A percentile compares a stretch with the other conserved stretches of the same genome.
Evolutionary conservation across 2,888 invertebrate genomes (phyloP).

Genomic region (Altica lythri): DNA sequence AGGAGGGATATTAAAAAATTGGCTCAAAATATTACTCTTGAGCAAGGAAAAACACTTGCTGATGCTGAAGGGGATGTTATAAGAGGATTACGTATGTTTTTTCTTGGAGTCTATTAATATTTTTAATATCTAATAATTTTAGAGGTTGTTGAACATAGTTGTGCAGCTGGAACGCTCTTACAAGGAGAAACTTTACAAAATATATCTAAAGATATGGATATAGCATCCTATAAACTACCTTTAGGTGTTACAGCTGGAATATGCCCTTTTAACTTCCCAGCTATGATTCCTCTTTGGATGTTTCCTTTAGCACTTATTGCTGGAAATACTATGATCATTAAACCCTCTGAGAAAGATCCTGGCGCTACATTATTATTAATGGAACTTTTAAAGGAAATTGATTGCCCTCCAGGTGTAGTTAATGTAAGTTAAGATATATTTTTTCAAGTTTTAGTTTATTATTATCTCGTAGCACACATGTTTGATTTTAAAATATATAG

Average conservation of each 20-base stretch:
- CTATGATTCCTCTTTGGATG: constrained; percentile 99
- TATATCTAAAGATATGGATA: constrained; percentile 97
- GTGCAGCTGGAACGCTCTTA: constrained; percentile 89
- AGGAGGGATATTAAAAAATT: constrained; percentile 86
- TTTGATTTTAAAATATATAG: too few relatives aligned
- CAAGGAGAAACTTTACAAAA: constrained; percentile 89
- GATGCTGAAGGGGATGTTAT: constrained; percentile 99
- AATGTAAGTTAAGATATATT: constrained; percentile 65
- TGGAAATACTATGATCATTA: constrained; percentile 93
- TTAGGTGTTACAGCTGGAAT: constrained; percentile 94
- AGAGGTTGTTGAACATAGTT: constrained; percentile 97
- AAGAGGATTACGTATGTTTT: constrained; percentile 89
- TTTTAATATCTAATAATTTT: constrained; percentile 39
- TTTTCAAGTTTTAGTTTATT: not conserved
- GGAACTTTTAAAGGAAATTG: constrained; percentile 90
- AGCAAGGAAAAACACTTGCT: constrained; percentile 95
- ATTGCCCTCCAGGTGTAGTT: constrained; percentile 94
- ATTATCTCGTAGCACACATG: too few relatives aligned
- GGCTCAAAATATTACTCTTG: constrained; percentile 89
- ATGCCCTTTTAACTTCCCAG: constrained; percentile 99
- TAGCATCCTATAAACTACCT: constrained; percentile 87
- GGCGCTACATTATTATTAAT: constrained; percentile 95
- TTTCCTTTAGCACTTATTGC: constrained; percentile 84
- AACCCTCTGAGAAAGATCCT: constrained; percentile 97
- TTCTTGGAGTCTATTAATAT: constrained; percentile 1